These are phyloP conservation scores for Drosophila kambysellisi DNA, from an alignment of 2,888 invertebrate species.

Conservation along the genomic window DNA sequence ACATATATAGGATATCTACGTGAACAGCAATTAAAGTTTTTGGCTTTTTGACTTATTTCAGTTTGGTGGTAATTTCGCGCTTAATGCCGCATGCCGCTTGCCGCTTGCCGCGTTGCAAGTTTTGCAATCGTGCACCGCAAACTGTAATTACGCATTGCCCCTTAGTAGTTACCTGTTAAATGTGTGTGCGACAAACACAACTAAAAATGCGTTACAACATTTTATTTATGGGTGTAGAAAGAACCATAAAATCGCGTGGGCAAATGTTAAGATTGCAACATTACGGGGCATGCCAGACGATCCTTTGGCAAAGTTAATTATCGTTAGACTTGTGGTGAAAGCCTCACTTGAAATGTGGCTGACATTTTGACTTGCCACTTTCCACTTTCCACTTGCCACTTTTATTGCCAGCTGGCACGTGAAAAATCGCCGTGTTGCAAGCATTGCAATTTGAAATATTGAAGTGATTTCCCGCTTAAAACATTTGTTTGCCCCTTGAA, in stretches of 20 bases:
- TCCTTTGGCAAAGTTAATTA: conserved; percentile 71
- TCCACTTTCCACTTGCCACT: not conserved
- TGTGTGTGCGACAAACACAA: conserved; percentile 51
- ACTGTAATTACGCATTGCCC: conserved; percentile 59
- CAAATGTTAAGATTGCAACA: conserved; percentile 46
- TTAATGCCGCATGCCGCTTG: conserved; percentile 18
- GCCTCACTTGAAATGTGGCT: conserved; percentile 38
- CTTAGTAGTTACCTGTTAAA: conserved; percentile 45
- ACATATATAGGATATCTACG: conserved; percentile 18
- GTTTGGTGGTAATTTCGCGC: conserved; percentile 52
- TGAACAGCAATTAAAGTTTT: not conserved
- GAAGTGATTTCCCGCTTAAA: conserved; percentile 58
- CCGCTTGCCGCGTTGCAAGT: conserved; percentile 26
- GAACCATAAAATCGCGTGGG: conserved; percentile 44
- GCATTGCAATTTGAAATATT: conserved; percentile 64
- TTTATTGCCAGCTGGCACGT: conserved; percentile 26
- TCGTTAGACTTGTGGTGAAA: conserved; percentile 63
- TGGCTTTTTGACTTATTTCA: conserved; percentile 28
- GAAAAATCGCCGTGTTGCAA: conserved; percentile 33
- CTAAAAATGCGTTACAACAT: conserved; percentile 43
- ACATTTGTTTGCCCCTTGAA: conserved; percentile 45
- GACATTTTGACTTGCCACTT: conserved; percentile 2
- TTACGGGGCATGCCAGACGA: conserved; percentile 16
- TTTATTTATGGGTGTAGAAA: conserved; percentile 59
- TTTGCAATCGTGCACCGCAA: conserved; percentile 56